Base-by-base conservation (phyloP, 2,888 invertebrate species). In the Pharmacophagus antenor region DNA sequence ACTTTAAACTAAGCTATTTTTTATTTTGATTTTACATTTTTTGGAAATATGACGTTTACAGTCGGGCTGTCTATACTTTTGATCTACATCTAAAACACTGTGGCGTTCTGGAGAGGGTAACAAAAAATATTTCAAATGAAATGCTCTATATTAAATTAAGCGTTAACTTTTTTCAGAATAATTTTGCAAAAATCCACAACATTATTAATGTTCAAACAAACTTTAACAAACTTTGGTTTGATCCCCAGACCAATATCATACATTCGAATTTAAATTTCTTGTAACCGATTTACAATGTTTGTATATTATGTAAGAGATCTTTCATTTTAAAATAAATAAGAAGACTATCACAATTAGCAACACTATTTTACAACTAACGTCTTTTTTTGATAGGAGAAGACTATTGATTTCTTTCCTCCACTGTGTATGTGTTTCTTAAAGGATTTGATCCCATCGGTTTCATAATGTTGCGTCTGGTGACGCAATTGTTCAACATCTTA, bases 191-290 rank as follows among this genome's bases (percentile, higher is more conserved):
- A 84, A 85, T 85, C 86, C 86, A 86, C 88, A 89, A 89, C 88
- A 88, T 87, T 77, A 85, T 84, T 84, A 88, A 84, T 85, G 89
- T 88, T 53, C 81, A 88, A 90, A 88, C 85, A 90, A 88, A 88
- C 83, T 84, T 93, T 92, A 94, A 94, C 93, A 93, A 94, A 94
- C 94, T 94, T 95, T 95, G 95, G 95, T 93, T 93, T 95, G 94
- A 93, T 95, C 94, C 94, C 95, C 93, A 93, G 93, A 94, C 94
- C 94, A 94, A 94, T 94, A 93, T 82, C 80, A 81, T 78, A 83
- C 77, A 80, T 72, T 79, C 82, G 82, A 85, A 84, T 82, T 79
- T 79, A 74, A 64, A 75, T 80, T 81, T 79, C 74, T 73, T 77
- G 76, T 72, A 79, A 85, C 86, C 84, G 84, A 84, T 84, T 80